These are phyloP conservation scores for Phyllostomus discolor DNA, from an alignment of 2,113 vertebrate species.

Conservation along the genomic window DNA sequence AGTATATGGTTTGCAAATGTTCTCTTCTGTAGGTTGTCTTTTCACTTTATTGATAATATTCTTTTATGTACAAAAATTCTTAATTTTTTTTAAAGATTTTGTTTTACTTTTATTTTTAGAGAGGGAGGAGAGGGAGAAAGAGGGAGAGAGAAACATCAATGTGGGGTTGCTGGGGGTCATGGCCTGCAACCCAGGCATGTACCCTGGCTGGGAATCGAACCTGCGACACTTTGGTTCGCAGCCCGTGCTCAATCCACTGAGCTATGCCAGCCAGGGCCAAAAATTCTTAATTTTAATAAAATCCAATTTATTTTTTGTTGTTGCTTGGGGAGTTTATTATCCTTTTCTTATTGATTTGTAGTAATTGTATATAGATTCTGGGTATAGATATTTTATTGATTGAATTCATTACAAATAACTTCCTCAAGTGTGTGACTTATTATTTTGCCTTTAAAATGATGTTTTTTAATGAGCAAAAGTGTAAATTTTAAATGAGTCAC, in stretches of 20 bases:
- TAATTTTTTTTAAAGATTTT: too few relatives aligned
- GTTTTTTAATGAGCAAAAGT: neutral
- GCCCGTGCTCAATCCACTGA: too few relatives aligned
- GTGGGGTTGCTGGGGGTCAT: too few relatives aligned
- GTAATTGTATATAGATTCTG: neutral
- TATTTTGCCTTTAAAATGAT: neutral
- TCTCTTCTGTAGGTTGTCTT: neutral
- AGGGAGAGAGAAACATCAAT: too few relatives aligned
- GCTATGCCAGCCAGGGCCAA: too few relatives aligned
- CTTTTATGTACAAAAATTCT: neutral
- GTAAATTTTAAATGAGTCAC: neutral
- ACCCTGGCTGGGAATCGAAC: too few relatives aligned
- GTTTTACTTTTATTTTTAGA: too few relatives aligned
- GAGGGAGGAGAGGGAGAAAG: too few relatives aligned
- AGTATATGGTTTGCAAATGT: neutral
- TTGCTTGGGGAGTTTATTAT: neutral
- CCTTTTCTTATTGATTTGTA: constrained; percentile 10
- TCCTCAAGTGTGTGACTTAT: neutral
- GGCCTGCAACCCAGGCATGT: too few relatives aligned
- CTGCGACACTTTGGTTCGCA: too few relatives aligned
- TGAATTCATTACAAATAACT: neutral
- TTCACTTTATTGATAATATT: neutral
- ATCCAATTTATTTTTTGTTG: neutral
- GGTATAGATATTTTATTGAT: neutral
- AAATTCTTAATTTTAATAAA: neutral